These are phyloP conservation scores for Drosophila barbarae DNA, from an alignment of 2,888 invertebrate genomes.

Conservation along the genomic window DNA sequence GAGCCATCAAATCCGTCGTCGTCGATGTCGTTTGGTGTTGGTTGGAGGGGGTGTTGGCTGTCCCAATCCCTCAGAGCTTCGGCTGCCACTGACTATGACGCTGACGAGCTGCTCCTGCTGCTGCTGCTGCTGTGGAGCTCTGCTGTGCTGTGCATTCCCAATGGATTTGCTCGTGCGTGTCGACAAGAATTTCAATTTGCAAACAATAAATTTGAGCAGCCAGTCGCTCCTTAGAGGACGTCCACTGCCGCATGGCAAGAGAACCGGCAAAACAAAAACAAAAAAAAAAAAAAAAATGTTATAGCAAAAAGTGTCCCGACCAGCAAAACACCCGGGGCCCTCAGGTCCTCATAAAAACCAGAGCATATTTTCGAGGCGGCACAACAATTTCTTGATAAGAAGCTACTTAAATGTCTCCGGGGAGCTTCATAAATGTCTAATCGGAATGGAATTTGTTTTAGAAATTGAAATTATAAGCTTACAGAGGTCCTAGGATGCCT, in stretches of 20 bases:
- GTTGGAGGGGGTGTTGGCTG: background rate
- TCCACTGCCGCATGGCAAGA: slow-evolving; percentile 24
- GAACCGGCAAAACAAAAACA: slow-evolving; percentile 6
- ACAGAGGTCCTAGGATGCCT: too few relatives aligned
- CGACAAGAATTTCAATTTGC: slow-evolving; percentile 74
- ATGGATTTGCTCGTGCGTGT: slow-evolving; percentile 73
- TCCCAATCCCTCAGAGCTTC: slow-evolving; percentile 79
- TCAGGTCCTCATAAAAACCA: background rate
- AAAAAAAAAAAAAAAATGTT: background rate
- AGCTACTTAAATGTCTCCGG: background rate
- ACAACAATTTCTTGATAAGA: background rate
- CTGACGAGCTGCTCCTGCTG: slow-evolving; percentile 82
- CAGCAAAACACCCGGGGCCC: slow-evolving; percentile 6
- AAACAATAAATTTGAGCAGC: slow-evolving; percentile 72
- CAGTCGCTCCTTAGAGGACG: slow-evolving; percentile 50
- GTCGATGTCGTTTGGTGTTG: slow-evolving; percentile 8
- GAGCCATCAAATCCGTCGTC: slow-evolving; percentile 46
- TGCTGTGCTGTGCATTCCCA: slow-evolving; percentile 62
- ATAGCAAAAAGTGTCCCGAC: slow-evolving; percentile 5
- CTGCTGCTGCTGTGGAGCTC: slow-evolving; percentile 9
- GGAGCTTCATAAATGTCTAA: background rate
- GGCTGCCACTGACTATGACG: slow-evolving; percentile 85
- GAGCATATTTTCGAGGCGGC: background rate
- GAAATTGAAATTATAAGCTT: background rate
- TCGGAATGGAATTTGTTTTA: background rate